Evolutionary conservation across 2,797 vertebrate genomes (phyloP).

Genomic region (Artibeus jamaicensis): DNA sequence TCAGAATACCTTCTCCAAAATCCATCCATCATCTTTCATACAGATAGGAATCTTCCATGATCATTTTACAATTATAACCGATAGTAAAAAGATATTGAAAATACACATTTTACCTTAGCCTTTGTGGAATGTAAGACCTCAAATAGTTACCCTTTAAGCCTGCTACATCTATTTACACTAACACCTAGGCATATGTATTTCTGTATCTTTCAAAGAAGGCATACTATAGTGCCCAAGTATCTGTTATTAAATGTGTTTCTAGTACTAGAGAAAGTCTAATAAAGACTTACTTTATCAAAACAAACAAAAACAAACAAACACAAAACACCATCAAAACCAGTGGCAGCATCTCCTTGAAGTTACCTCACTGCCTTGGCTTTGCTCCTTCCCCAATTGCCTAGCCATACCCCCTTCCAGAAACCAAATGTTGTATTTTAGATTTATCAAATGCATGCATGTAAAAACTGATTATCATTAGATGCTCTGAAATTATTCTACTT

Average conservation of each 20-base stretch:
- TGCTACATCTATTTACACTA: background rate
- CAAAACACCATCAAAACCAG: background rate
- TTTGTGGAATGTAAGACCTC: background rate
- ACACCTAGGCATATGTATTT: background rate
- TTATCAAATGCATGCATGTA: background rate
- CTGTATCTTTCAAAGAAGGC: background rate
- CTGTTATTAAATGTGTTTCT: background rate
- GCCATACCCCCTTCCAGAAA: background rate
- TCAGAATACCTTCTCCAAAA: background rate
- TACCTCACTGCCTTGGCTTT: background rate
- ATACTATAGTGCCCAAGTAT: background rate
- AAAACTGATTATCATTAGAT: background rate
- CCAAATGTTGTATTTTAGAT: background rate
- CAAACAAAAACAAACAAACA: background rate
- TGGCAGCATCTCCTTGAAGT: background rate
- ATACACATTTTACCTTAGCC: background rate
- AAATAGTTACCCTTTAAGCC: background rate
- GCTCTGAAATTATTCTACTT: background rate
- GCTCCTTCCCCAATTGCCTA: background rate
- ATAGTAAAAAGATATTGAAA: background rate
- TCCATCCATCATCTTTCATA: background rate
- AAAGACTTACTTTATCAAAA: background rate
- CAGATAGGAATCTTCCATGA: background rate
- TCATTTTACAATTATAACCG: constrained; percentile 1
- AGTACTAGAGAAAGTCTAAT: background rate